Evolutionary conservation across 2,113 vertebrate species (phyloP).

Genomic region (Ceratotherium simum): DNA sequence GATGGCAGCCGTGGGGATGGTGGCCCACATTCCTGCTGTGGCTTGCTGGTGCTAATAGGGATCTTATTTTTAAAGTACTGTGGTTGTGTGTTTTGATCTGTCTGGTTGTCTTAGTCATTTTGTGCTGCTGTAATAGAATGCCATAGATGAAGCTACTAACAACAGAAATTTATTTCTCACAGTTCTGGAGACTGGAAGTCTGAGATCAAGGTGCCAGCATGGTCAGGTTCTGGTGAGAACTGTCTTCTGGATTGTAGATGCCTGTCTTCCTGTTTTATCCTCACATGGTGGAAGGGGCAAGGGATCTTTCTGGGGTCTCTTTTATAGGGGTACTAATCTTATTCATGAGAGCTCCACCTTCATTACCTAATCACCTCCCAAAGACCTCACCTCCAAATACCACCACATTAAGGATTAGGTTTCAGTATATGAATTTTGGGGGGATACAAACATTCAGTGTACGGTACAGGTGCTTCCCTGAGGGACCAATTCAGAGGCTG

Average conservation of each 20-base stretch:
- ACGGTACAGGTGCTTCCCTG: background rate
- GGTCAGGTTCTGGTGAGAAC: background rate
- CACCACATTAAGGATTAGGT: background rate
- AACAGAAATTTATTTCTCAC: background rate
- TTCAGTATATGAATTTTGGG: background rate
- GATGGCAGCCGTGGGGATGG: too few species aligned
- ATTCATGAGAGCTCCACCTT: background rate
- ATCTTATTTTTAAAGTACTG: background rate
- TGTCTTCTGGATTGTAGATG: background rate
- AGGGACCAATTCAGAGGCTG: background rate
- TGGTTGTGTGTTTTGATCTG: background rate
- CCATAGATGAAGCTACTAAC: background rate
- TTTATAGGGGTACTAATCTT: background rate
- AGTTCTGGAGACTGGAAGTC: background rate
- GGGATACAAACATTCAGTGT: background rate
- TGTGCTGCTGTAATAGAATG: background rate
- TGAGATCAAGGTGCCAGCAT: background rate
- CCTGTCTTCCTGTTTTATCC: background rate
- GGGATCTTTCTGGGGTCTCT: background rate
- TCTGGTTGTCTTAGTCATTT: background rate
- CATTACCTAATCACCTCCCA: background rate
- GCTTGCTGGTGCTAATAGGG: fast-evolving
- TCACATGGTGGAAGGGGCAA: background rate
- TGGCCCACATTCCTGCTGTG: too few species aligned
- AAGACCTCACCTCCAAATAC: background rate